Percentiles rank a stretch among this genome's conserved stretches.
phyloP scores from a whole-genome alignment of 2,888 invertebrate species.

The Alentia gelatinosa region DNA sequence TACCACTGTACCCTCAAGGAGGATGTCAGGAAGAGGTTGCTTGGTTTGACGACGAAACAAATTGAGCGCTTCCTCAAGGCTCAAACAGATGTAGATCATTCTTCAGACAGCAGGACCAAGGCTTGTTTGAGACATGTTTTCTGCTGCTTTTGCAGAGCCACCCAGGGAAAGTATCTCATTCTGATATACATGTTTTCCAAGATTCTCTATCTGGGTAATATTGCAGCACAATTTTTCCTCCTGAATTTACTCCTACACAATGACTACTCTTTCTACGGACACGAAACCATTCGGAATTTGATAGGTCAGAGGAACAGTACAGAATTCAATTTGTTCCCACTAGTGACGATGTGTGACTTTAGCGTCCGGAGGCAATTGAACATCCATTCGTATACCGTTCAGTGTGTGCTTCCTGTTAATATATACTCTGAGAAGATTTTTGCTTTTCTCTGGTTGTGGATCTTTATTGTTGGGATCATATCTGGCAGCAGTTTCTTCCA shows the following conservation, averaged over 20 bases:
- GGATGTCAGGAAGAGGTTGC: slow-evolving; percentile 53
- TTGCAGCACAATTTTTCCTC: slow-evolving; percentile 81
- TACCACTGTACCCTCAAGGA: slow-evolving; percentile 53
- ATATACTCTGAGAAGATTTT: slow-evolving; percentile 34
- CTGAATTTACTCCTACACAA: slow-evolving; percentile 80
- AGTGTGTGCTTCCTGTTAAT: slow-evolving; percentile 33
- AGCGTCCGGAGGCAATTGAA: neutral
- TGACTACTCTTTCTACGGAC: slow-evolving; percentile 78
- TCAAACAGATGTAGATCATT: neutral
- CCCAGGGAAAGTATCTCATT: slow-evolving; percentile 80
- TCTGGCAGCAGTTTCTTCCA: neutral
- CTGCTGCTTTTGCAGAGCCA: neutral
- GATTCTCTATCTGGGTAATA: slow-evolving; percentile 79
- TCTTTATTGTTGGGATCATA: neutral
- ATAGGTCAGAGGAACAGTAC: neutral
- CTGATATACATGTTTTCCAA: slow-evolving; percentile 81
- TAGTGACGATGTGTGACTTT: slow-evolving; percentile 15
- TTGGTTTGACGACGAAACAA: slow-evolving; percentile 59
- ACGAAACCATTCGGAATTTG: neutral
- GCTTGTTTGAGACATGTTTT: too few species aligned
- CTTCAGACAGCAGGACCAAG: too few species aligned
- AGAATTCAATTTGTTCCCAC: neutral
- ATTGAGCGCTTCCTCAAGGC: slow-evolving; percentile 61
- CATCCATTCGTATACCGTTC: neutral
- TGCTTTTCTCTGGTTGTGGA: slow-evolving; percentile 39